Evolutionary conservation across 64 coral and sea anemone species (phyloP).

Genomic region (Stylophora pistillata): DNA sequence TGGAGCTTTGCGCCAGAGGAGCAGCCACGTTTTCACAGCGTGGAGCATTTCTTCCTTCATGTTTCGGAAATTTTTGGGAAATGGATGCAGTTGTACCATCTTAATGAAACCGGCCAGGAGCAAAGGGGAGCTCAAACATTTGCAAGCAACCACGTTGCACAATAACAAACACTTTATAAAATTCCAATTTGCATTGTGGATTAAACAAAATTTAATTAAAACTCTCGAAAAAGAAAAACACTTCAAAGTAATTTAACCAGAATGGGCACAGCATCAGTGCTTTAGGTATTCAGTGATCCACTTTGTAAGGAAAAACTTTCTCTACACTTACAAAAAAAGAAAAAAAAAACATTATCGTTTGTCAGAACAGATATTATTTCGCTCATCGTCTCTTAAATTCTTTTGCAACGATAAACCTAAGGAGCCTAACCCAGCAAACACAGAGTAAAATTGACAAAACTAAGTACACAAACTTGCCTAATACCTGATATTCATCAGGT

Average conservation of each 20-base stretch:
- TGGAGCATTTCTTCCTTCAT: too few relatives aligned
- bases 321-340: background rate
- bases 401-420: background rate
- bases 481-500: background rate
- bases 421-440: background rate
- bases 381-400: background rate
- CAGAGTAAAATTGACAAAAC: background rate
- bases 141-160: background rate
- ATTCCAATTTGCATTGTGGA: conserved; percentile 31
- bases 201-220: conserved; percentile 27
- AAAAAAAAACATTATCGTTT: background rate
- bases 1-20: background rate
- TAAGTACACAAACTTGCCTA: background rate
- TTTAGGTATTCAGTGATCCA: background rate
- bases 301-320: too few relatives aligned
- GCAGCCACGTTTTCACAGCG: too few relatives aligned
- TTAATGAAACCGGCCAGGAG: background rate
- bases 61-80: too few relatives aligned
- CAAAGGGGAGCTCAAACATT: background rate
- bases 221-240: background rate
- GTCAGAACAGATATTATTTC: background rate
- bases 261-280: background rate
- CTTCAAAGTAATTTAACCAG: background rate
- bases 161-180: background rate
- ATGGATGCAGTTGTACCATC: background rate